Percentiles rank a stretch among this genome's conserved stretches.
These are phyloP conservation scores for Microchirus variegatus DNA, from an alignment of 2,797 vertebrate genomes.

Conservation along the genomic window DNA sequence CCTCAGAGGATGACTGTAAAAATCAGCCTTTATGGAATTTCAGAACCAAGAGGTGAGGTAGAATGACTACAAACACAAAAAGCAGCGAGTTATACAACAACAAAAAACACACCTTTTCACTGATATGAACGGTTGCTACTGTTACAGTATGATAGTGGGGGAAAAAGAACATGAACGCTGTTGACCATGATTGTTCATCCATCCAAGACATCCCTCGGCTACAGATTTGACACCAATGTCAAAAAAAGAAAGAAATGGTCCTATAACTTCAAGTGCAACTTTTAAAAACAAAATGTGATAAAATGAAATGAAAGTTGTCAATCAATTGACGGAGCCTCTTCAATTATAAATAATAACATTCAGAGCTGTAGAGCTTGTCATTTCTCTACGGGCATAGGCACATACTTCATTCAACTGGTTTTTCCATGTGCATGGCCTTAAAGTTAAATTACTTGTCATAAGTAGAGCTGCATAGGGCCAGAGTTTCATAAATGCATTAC, in stretches of 20 bases:
- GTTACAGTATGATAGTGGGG: conserved; percentile 1
- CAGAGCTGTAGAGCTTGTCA: background rate
- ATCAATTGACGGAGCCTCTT: background rate
- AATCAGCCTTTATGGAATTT: background rate
- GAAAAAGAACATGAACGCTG: conserved; percentile 1
- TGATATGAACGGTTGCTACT: conserved; percentile 5
- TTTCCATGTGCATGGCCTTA: background rate
- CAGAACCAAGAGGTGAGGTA: conserved; percentile 40
- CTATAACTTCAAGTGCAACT: conserved; percentile 10
- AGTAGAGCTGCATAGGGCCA: conserved; percentile 29
- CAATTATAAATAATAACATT: background rate
- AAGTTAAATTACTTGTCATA: conserved; percentile 4
- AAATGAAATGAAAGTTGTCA: background rate
- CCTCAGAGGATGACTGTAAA: background rate
- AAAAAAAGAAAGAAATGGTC: conserved; percentile 36
- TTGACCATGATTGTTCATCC: background rate
- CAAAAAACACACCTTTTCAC: background rate
- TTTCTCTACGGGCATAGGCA: background rate
- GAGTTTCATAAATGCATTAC: background rate
- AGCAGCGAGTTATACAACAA: conserved; percentile 7
- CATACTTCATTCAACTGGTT: conserved; percentile 1
- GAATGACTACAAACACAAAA: conserved; percentile 22
- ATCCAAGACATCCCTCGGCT: background rate
- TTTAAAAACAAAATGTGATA: background rate
- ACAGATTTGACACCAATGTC: background rate